Percentiles rank a stretch among this genome's conserved stretches.
Evolutionary conservation across 2,113 vertebrate species (phyloP).

Genomic region (Natator depressus): DNA sequence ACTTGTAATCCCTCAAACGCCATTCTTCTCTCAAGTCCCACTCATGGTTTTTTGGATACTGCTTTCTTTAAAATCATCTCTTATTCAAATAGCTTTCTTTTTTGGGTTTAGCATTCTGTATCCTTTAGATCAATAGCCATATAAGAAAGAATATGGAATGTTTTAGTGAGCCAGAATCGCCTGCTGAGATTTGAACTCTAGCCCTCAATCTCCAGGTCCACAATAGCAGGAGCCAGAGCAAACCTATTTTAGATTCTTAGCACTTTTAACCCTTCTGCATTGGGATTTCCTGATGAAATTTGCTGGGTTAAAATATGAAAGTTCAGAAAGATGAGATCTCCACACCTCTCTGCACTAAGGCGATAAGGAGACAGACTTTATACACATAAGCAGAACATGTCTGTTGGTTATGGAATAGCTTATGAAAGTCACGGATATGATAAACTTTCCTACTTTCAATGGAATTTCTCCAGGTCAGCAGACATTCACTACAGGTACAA

Average conservation of each 20-base stretch:
- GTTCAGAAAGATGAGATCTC: not conserved
- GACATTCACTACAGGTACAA: not conserved
- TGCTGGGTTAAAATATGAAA: slow-evolving; percentile 8
- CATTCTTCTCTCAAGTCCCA: not conserved
- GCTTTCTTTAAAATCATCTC: not conserved
- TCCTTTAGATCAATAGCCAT: not conserved
- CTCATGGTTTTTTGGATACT: not conserved
- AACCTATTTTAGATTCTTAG: slow-evolving; percentile 3
- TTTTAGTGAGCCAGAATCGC: not conserved
- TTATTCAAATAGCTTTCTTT: not conserved
- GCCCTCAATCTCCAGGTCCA: not conserved
- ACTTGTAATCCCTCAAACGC: not conserved
- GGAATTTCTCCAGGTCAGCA: not conserved
- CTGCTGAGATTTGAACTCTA: not conserved
- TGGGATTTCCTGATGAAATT: slow-evolving; percentile 17
- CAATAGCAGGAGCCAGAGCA: not conserved
- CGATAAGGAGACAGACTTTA: slow-evolving; percentile 30
- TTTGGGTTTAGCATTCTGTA: not conserved
- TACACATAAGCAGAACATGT: not conserved
- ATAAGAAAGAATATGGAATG: not conserved
- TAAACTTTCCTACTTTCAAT: slow-evolving; percentile 32
- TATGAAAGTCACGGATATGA: not conserved
- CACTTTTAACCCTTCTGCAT: slow-evolving; percentile 3
- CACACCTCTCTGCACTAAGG: not conserved
- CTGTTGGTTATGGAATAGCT: slow-evolving; percentile 2